Evolutionary conservation across 1,140 invertebrate species (phyloP), one percentile per base, ranked within the genome.

Genomic region (Polypedilum vanderplanki): DNA sequence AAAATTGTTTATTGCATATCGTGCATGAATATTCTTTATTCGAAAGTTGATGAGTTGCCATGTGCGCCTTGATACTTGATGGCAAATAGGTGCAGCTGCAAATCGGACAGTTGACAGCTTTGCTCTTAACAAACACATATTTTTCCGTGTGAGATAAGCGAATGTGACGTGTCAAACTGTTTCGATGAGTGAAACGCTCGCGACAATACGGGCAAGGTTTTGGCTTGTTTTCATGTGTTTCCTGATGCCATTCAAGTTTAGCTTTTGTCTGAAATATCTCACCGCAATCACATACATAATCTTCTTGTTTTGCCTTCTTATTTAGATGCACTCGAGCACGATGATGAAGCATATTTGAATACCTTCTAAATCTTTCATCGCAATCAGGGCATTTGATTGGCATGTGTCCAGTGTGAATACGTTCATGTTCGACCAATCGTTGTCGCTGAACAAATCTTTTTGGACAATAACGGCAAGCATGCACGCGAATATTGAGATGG

Each of bases 341-440:
- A 81, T 96, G 93, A 79, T 94, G 92, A 12, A 93, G 91, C 78
- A 95, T 86, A 81, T 94, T 94, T 75, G 92, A 93, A 81, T 93
- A 90, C 15, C 93, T 86, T 22, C 90, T 87, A 82, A 95, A 96
- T n/a, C 88, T 89, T 80, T 92, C 89, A n/a, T 90, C 89, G 80
- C 93, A 96, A 76, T 92, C 85, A 33, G 88, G 87, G 81, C 93
- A 96, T 78, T 92, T 92, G 1, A 93, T 87, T 0, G 92, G 92
- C 33, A 91, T 89, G 75, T 90, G 89, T 0, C 92, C 91, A 0
- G 92, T 93, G 80, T 96, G 93, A 40, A 90, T 87, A 74, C 92
- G 90, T 78, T 89, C 90, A 79, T 96, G 93, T 73, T 93, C 92
- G 20, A 88, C 85, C 20, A 93, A 81, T 77, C 92, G 92, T 78